Base-by-base conservation (phyloP, 2,113 vertebrate genomes). In the Trichechus manatus region DNA sequence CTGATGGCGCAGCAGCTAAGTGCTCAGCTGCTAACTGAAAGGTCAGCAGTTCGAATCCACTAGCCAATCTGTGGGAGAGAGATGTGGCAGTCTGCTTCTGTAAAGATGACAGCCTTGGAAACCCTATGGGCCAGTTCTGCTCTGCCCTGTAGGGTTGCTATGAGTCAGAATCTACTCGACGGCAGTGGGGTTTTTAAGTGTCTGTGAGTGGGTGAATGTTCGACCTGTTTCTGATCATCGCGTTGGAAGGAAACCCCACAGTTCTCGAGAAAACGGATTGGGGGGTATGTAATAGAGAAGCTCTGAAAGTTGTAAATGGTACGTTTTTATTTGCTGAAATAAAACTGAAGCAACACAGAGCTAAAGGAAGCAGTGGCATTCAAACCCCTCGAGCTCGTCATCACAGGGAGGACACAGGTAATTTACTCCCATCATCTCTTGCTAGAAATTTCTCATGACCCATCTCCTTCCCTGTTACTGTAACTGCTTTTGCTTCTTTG, bases 261-360 rank as follows among this genome's bases (percentile, higher is more conserved):
- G 39, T 53, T 42, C 42, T 36, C 2, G 0, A 42, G 96, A 72
- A 50, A 11, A 20, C 44, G 3, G 33, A 50, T 29, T 1, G 36
- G 33, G 47, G 25, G 23, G 33, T 20, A 2, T 17, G 33, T 53
- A 19, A 20, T 13, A 59, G 47, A 50, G 17, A 39, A 31, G 47
- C 83, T 3, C 0, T 2, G 72, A 50, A 42, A 42, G 61, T 42
- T 56, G 44, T 13, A 22, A 25, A 11, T 17, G 50, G 44, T 13
- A 27, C 17, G 50, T n/a, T 83, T 93, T 85, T 70, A 79, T 93
- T 92, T 95, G 87, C 91, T 59, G 44, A 42, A 94, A 94, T 94
- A 95, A 96, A 96, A 23, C 10, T 17, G 47, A 78, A 7, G 23
- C n/a, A 47, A 59, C 36, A 59, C 6, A 3, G 0, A 74, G 53